Percentiles rank a stretch among this genome's conserved stretches.
These are phyloP conservation scores for Bombylius discolor DNA, from an alignment of 2,888 invertebrate genomes.

Conservation along the genomic window DNA sequence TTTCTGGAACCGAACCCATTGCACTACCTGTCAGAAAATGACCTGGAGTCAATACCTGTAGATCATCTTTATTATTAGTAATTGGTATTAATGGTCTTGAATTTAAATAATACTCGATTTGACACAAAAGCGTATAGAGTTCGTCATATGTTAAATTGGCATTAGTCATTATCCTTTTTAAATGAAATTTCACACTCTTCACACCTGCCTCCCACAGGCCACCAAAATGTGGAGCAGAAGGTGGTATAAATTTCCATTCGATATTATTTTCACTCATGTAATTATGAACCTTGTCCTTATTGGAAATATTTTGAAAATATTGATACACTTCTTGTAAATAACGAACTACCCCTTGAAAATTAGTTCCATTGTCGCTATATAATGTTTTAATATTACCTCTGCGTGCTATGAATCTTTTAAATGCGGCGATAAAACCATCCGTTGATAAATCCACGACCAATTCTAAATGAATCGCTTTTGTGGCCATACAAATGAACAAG, in stretches of 20 bases:
- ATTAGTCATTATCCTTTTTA: conserved; percentile 19
- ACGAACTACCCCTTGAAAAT: not conserved
- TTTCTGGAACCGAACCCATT: not conserved
- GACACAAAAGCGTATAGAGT: conserved; percentile 20
- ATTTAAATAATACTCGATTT: conserved; percentile 25
- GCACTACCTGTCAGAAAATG: not conserved
- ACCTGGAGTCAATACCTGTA: conserved; percentile 12
- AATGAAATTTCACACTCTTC: conserved; percentile 22
- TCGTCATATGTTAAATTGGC: conserved; percentile 22
- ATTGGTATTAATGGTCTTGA: conserved; percentile 20
- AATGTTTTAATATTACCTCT: conserved; percentile 17
- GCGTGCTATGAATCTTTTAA: conserved; percentile 19
- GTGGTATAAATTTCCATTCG: not conserved
- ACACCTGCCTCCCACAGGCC: conserved; percentile 11
- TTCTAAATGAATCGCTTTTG: conserved; percentile 22
- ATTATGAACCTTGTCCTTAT: not conserved
- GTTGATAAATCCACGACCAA: conserved; percentile 18
- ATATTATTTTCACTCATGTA: not conserved
- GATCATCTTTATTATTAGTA: conserved; percentile 15
- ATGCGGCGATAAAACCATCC: conserved; percentile 19
- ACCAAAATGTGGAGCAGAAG: not conserved
- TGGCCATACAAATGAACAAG: conserved; percentile 19
- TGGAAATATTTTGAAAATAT: not conserved
- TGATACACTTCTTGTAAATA: not conserved
- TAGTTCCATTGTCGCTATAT: conserved; percentile 17